phyloP scores from a whole-genome alignment of 1,140 invertebrate genomes.

The Cherax quadricarinatus region DNA sequence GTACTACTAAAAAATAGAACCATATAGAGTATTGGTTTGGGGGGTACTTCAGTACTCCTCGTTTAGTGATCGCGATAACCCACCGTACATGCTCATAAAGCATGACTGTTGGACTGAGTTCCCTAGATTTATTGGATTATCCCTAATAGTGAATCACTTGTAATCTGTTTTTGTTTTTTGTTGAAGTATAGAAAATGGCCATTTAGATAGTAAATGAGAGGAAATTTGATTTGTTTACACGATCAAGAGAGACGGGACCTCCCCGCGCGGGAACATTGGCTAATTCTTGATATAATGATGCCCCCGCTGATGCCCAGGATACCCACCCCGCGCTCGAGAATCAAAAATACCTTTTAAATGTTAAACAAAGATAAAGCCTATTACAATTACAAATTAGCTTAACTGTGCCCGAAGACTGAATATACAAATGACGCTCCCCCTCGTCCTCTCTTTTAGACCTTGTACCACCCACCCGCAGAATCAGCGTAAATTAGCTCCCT shows the following conservation, averaged over 20 bases:
- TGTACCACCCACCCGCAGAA: not conserved
- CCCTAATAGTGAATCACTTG: too few species aligned
- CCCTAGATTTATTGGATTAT: too few species aligned
- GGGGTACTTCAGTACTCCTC: too few species aligned
- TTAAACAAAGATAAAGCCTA: not conserved
- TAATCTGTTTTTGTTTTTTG: too few species aligned
- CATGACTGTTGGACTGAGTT: too few species aligned
- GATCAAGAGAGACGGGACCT: not conserved
- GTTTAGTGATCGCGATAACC: too few species aligned
- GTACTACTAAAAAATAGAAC: too few species aligned
- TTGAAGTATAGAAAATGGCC: too few species aligned
- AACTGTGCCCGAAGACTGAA: not conserved
- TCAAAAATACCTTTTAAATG: not conserved
- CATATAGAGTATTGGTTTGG: too few species aligned
- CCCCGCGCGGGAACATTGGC: not conserved
- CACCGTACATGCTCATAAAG: too few species aligned
- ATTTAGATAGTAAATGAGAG: not conserved
- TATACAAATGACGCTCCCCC: not conserved
- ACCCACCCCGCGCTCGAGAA: not conserved
- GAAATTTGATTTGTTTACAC: not conserved
- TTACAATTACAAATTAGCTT: slow-evolving; percentile 20
- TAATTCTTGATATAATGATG: not conserved
- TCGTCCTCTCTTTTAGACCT: not conserved
- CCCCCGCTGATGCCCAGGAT: not conserved
- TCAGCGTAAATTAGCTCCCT: not conserved